These are phyloP conservation scores for Dasyurus viverrinus DNA, from an alignment of 2,113 vertebrate species.

Conservation along the genomic window DNA sequence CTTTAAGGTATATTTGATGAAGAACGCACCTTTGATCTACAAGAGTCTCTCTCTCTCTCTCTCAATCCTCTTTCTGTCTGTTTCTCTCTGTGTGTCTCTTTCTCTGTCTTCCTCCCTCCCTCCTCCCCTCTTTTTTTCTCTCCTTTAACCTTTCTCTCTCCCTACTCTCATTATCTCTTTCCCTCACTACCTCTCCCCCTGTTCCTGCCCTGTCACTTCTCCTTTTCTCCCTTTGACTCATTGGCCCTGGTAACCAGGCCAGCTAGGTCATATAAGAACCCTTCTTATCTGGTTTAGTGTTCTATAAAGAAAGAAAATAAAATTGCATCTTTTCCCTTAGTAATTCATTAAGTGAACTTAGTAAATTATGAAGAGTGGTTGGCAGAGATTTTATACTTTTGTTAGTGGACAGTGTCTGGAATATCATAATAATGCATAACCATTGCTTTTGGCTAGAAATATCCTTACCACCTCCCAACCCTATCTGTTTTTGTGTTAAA, in stretches of 20 bases:
- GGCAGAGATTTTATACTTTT: not conserved
- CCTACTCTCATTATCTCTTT: not conserved
- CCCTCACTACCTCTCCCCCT: not conserved
- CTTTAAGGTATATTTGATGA: constrained; percentile 27
- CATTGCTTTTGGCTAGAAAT: constrained; percentile 1
- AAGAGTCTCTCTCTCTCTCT: not conserved
- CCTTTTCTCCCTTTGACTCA: not conserved
- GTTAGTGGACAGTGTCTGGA: constrained; percentile 17
- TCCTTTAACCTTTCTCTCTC: not conserved
- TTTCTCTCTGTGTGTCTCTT: no score
- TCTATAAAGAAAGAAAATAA: constrained; percentile 11
- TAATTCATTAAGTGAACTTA: not conserved
- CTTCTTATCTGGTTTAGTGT: constrained; percentile 14
- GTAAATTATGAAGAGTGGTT: not conserved
- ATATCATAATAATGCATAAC: not conserved
- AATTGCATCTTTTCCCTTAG: constrained; percentile 8
- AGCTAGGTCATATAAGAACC: not conserved
- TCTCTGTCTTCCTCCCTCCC: no score
- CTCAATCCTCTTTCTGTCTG: no score
- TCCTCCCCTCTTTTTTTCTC: not conserved
- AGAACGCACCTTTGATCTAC: not conserved
- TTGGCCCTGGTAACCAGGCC: constrained; percentile 4
- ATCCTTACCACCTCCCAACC: not conserved
- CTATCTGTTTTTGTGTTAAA: not conserved
- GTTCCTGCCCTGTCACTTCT: not conserved